Evolutionary conservation across 2,888 invertebrate genomes (phyloP), one percentile per base, ranked within the genome.

Genomic region (Frankliniella intonsa): DNA sequence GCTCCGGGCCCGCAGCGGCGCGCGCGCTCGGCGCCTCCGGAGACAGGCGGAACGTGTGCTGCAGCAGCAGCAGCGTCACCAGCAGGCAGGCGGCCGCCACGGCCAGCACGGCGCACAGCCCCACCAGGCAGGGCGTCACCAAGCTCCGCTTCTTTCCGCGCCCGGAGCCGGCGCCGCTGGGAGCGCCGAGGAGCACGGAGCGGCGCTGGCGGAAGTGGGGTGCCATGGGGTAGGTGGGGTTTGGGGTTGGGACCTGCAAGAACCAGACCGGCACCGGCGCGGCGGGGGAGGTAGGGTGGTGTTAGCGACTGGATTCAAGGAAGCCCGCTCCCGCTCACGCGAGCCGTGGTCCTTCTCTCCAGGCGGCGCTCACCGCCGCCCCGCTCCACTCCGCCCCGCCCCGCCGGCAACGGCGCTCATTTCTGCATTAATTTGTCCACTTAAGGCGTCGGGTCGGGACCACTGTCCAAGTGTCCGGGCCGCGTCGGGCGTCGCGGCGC

Each of bases 391-490:
- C 22, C n/a, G 22, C 25, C 2, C 69, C 22, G 25, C 69, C 0
- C 69, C 22, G 69, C 69, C n/a, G 65, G 9, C 65, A 22, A 76
- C 69, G 22, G 69, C 10, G 69, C 69, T 22, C 69, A 76, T 76
- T 76, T 76, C 69, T 76, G 69, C 69, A 76, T 76, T 76, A 76
- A 76, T 76, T 76, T 25, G 69, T 76, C 69, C 69, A 76, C 69
- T 76, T 76, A 76, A 76, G 69, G 69, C 69, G 69, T 25, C 69
- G 25, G n/a, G 69, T 22, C 69, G 69, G 69, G 38, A 38, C 38
- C 38, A 38, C 38, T 38, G 38, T 38, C 38, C 38, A 38, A 38
- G 69, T 62, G 62, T 38, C 38, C 38, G 38, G 38, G 38, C 38
- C 38, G 38, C 38, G 38, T 38, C 62, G 62, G 62, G 62, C 62